Conservation (phyloP, 2,797 vertebrate species). For the Poecilia wingei region DNA sequence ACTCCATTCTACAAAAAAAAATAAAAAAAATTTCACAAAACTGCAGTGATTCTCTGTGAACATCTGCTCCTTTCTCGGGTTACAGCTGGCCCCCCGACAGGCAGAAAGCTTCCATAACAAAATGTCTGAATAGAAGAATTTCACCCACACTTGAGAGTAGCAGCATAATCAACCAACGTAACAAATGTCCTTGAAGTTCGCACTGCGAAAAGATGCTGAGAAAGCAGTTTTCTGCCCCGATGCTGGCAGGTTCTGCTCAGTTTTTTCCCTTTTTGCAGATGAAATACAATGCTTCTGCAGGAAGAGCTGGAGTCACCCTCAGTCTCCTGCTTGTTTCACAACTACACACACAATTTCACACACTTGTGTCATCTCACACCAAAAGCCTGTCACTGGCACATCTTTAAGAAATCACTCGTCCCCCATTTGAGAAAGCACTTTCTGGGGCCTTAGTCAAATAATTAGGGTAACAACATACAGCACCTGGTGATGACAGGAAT, state of each 20-base stretch:
- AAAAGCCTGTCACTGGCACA: constrained; percentile 70
- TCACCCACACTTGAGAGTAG: constrained; percentile 32
- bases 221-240: constrained; percentile 47
- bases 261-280: constrained; percentile 22
- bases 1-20: constrained; percentile 66
- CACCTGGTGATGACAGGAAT: constrained; percentile 65
- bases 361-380: constrained; percentile 43
- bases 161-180: constrained; percentile 36
- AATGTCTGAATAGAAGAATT: constrained; percentile 75
- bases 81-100: constrained; percentile 64
- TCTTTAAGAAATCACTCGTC: constrained; percentile 78
- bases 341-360: constrained; percentile 29
- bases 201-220: constrained; percentile 57
- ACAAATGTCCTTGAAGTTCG: constrained; percentile 70
- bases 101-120: constrained; percentile 71
- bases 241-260: constrained; percentile 50
- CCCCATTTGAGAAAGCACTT: constrained; percentile 70
- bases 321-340: constrained; percentile 23
- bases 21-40: constrained; percentile 49
- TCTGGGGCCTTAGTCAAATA: constrained; percentile 75
- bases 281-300: constrained; percentile 41
- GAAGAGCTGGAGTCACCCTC: constrained; percentile 28
- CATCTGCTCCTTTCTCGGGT: constrained; percentile 84
- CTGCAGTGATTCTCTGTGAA: constrained; percentile 68
- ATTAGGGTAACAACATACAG: constrained; percentile 75